phyloP scores from a whole-genome alignment of 2,797 vertebrate species.

The Stomatorhinus walkeri region DNA sequence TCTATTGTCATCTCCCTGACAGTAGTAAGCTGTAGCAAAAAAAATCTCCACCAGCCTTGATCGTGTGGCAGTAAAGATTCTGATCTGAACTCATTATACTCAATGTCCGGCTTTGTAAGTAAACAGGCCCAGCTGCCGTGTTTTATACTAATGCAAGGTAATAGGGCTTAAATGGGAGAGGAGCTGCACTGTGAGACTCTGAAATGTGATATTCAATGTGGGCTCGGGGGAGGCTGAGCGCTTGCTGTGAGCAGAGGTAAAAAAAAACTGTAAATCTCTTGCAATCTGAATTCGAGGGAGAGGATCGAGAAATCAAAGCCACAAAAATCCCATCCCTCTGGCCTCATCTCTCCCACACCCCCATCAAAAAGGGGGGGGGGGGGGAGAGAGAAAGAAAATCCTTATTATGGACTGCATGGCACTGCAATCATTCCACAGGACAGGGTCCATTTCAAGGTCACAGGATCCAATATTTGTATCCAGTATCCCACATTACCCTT shows the following conservation, averaged over 20 bases:
- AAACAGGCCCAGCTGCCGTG: not conserved
- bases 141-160: not conserved
- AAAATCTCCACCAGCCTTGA: not conserved
- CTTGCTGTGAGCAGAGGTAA: not conserved
- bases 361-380: not conserved
- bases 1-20: not conserved
- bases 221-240: not conserved
- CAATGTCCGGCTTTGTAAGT: not conserved
- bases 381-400: not conserved
- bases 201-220: not conserved
- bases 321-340: not conserved
- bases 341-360: not conserved
- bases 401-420: conserved; percentile 12
- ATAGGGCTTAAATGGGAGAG: not conserved
- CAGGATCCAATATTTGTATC: conserved; percentile 15
- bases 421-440: conserved; percentile 2
- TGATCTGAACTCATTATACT: not conserved
- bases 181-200: not conserved
- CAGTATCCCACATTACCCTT: not conserved
- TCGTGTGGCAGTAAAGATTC: not conserved
- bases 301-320: not conserved
- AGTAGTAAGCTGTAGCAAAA: not conserved
- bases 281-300: conserved; percentile 19
- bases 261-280: conserved; percentile 1
- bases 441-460: conserved; percentile 21